Conservation (phyloP, 2,113 vertebrate species). For the Grus americana region DNA sequence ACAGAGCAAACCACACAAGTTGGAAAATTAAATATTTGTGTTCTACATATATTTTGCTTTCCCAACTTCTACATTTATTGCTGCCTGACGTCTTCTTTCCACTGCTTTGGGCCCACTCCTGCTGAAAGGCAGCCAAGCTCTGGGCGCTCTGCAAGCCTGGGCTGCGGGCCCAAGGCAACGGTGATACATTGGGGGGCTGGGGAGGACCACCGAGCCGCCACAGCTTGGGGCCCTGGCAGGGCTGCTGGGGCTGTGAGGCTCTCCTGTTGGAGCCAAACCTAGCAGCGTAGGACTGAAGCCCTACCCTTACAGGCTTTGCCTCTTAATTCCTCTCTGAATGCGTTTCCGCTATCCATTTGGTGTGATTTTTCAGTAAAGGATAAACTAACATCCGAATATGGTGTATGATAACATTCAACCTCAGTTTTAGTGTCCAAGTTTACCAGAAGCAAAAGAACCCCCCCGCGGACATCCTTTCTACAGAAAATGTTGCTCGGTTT, state of each 20-base stretch:
- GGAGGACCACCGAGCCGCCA: background rate
- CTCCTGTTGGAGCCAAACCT: background rate
- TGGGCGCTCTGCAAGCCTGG: background rate
- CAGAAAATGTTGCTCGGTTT: background rate
- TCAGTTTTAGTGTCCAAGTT: background rate
- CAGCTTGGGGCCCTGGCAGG: background rate
- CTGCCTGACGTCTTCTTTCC: background rate
- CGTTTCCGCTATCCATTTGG: background rate
- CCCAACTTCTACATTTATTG: background rate
- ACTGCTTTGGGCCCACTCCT: background rate
- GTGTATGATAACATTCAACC: background rate
- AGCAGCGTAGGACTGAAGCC: background rate
- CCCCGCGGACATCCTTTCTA: background rate
- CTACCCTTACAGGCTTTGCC: background rate
- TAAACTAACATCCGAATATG: background rate
- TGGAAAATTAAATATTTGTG: slow-evolving; percentile 1
- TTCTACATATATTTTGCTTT: background rate
- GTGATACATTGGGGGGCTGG: rapidly evolving
- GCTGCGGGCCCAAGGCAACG: background rate
- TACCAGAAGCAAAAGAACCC: background rate
- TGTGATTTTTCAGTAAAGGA: background rate
- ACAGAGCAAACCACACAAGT: background rate
- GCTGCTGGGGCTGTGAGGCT: background rate
- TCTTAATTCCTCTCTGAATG: background rate
- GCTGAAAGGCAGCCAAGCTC: background rate